A percentile compares a stretch with the other conserved stretches of the same genome.
phyloP scores from a whole-genome alignment of 2,113 vertebrate genomes.

The Agapornis roseicollis region DNA sequence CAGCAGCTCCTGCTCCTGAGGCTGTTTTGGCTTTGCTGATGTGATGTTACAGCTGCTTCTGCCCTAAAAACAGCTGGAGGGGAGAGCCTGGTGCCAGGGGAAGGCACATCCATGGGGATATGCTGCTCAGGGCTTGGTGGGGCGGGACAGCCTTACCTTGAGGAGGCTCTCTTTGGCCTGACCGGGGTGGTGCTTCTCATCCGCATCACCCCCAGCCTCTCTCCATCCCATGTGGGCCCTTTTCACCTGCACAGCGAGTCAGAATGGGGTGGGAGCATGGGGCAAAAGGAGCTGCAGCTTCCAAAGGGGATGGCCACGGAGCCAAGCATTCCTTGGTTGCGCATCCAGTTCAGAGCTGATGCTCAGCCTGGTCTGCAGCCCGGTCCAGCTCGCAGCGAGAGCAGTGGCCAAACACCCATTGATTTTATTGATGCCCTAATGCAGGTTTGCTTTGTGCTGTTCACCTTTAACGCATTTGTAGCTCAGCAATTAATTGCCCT shows the following conservation, averaged over 20 bases:
- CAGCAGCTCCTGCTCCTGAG: background rate
- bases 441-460: background rate
- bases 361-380: background rate
- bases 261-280: accelerated
- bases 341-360: background rate
- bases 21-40: background rate
- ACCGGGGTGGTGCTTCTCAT: background rate
- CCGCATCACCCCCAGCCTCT: accelerated
- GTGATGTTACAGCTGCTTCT: background rate
- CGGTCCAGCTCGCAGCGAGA: background rate
- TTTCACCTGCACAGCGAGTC: background rate
- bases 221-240: background rate
- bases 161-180: background rate
- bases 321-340: background rate
- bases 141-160: background rate
- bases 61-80: background rate
- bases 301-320: background rate
- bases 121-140: background rate
- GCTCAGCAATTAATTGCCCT: constrained; percentile 39
- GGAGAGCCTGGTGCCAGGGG: background rate
- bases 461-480: background rate
- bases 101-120: background rate
- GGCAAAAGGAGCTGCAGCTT: background rate
- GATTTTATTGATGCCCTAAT: constrained; percentile 25
- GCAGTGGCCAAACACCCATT: background rate